phyloP scores from a whole-genome alignment of 2,797 vertebrate species.

The Phyllotis vaccarum region DNA sequence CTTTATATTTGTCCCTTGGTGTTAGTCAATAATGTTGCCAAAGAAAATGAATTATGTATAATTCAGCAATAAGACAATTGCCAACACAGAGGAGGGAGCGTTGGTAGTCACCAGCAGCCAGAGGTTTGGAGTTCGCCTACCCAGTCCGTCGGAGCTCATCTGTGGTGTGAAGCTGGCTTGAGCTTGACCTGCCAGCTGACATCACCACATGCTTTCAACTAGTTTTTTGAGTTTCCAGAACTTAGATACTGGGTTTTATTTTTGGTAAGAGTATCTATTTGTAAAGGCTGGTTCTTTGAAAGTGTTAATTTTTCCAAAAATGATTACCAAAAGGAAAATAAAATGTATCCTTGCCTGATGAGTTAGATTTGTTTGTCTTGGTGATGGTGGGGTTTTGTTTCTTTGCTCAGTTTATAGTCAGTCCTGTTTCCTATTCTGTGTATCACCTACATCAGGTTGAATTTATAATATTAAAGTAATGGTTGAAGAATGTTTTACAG shows the following conservation, averaged over 20 bases:
- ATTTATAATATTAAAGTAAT: constrained; percentile 80
- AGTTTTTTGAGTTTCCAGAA: constrained; percentile 59
- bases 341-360: constrained; percentile 51
- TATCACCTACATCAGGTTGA: constrained; percentile 58
- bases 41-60: constrained; percentile 62
- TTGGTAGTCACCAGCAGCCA: background rate
- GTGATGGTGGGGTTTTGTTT: constrained; percentile 19
- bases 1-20: constrained; percentile 59
- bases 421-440: background rate
- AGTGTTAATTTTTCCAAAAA: constrained; percentile 64
- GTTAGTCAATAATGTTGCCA: constrained; percentile 71
- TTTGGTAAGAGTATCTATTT: constrained; percentile 71
- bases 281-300: constrained; percentile 64
- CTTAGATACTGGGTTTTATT: constrained; percentile 62
- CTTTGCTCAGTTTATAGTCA: background rate
- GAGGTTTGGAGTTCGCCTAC: background rate
- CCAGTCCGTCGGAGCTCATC: background rate
- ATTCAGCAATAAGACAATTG: constrained; percentile 79
- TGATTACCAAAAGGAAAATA: constrained; percentile 54
- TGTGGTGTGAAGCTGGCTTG: background rate
- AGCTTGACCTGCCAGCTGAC: background rate
- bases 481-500: constrained; percentile 76
- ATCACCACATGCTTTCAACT: constrained; percentile 4
- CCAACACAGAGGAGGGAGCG: background rate
- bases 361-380: background rate